Evolutionary conservation across 23 tunicate species (phyloP).

Genomic region (Diplosoma virens): DNA sequence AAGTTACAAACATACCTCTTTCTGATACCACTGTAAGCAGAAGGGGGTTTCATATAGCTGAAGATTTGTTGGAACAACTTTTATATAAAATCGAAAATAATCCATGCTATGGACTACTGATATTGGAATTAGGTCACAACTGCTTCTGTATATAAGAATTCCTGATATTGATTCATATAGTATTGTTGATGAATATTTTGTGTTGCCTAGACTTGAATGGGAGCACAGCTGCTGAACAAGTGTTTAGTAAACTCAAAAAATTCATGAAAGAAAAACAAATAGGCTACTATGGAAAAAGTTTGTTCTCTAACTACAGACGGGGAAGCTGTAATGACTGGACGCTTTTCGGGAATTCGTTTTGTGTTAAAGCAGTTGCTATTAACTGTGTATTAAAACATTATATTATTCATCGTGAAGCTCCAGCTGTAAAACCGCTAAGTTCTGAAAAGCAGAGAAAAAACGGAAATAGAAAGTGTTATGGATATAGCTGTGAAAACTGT

Average conservation of each 20-base stretch:
- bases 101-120: slow-evolving; percentile 32
- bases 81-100: slow-evolving; percentile 16
- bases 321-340: slow-evolving; percentile 46
- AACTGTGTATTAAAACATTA: slow-evolving; percentile 22
- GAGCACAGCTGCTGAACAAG: slow-evolving; percentile 42
- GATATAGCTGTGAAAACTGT: slow-evolving; percentile 41
- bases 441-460: slow-evolving; percentile 43
- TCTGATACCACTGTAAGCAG: slow-evolving; percentile 35
- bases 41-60: slow-evolving; percentile 41
- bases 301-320: slow-evolving; percentile 40
- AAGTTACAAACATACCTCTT: slow-evolving; percentile 30
- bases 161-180: slow-evolving; percentile 36
- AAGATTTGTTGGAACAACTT: slow-evolving; percentile 49
- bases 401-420: slow-evolving; percentile 45
- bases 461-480: slow-evolving; percentile 48
- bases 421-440: slow-evolving; percentile 45
- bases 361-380: slow-evolving; percentile 17
- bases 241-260: slow-evolving; percentile 29
- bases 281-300: slow-evolving; percentile 29
- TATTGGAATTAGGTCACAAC: slow-evolving; percentile 36
- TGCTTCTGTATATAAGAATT: slow-evolving; percentile 42
- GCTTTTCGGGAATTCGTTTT: slow-evolving; percentile 38
- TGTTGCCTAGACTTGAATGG: slow-evolving; percentile 44
- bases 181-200: slow-evolving; percentile 42
- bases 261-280: slow-evolving; percentile 24